Percentiles rank a stretch among this genome's conserved stretches.
These are phyloP conservation scores for Natrix natrix DNA, from an alignment of 2,797 vertebrate genomes.

Conservation along the genomic window DNA sequence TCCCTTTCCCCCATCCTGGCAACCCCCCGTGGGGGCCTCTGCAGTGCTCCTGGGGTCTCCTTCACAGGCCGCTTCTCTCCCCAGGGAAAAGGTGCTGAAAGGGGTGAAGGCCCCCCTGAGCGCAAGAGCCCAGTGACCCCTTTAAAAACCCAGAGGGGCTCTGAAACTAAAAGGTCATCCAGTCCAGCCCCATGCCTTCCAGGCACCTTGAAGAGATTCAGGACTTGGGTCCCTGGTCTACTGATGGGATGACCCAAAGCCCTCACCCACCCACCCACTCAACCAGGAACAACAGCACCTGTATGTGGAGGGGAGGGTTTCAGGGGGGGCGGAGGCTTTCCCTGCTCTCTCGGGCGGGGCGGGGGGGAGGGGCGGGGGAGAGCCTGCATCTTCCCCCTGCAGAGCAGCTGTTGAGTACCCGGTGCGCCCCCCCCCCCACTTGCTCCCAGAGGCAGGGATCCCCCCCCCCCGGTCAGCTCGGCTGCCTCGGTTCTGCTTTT, in stretches of 20 bases:
- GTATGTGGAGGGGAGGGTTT: not conserved
- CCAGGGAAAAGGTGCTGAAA: no score
- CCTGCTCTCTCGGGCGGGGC: not conserved
- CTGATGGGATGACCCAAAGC: not conserved
- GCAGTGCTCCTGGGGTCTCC: not conserved
- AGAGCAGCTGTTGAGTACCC: not conserved
- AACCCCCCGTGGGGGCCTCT: not conserved
- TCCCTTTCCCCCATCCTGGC: not conserved
- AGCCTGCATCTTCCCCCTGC: not conserved
- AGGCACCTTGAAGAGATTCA: not conserved
- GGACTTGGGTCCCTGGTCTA: not conserved
- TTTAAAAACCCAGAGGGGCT: not conserved
- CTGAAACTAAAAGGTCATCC: not conserved
- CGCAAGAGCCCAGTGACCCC: no score
- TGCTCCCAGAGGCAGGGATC: not conserved
- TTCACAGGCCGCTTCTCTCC: not conserved
- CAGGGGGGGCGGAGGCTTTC: not conserved
- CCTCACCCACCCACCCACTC: not conserved
- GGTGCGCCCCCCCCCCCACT: not conserved
- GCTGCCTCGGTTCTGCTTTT: conserved; percentile 28
- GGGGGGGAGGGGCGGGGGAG: accelerated
- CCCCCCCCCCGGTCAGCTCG: not conserved
- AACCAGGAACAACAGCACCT: not conserved
- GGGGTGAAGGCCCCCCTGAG: not conserved
- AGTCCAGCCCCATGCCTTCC: not conserved